Percentiles rank a stretch among this genome's conserved stretches.
phyloP scores from a whole-genome alignment of 2,888 invertebrate genomes.

The Hydriomena furcata region DNA sequence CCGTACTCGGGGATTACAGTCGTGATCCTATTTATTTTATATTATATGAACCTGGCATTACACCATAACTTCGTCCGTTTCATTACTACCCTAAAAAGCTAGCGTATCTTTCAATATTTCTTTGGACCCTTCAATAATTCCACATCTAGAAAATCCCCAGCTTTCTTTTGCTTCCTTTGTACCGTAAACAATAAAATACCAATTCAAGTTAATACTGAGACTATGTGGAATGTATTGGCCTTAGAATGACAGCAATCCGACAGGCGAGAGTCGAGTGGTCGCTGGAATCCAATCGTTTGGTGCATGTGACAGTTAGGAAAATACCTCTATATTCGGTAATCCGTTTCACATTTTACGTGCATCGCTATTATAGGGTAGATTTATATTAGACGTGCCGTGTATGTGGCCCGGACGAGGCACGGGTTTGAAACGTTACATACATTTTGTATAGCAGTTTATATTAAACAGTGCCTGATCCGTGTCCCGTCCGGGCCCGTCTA shows the following conservation, averaged over 20 bases:
- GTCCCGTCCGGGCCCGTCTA: too few relatives aligned
- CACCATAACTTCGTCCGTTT: background rate
- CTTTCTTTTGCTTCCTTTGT: conserved; percentile 18
- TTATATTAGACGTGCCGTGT: too few relatives aligned
- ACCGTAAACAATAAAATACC: conserved; percentile 38
- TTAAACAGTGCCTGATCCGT: too few relatives aligned
- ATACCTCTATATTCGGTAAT: conserved; percentile 16
- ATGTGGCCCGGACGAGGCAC: too few relatives aligned
- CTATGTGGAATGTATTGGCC: conserved; percentile 36
- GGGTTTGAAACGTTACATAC: too few relatives aligned
- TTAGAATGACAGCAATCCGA: conserved; percentile 36
- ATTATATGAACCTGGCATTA: too few relatives aligned
- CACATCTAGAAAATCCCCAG: conserved; percentile 27
- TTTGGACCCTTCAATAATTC: conserved; percentile 21
- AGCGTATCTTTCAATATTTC: conserved; percentile 16
- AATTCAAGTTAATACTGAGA: conserved; percentile 36
- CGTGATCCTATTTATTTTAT: too few relatives aligned
- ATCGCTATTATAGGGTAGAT: background rate
- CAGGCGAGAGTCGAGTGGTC: conserved; percentile 29
- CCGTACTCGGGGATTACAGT: too few relatives aligned
- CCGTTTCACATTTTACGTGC: conserved; percentile 5
- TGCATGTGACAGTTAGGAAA: conserved; percentile 33
- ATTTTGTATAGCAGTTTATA: too few relatives aligned
- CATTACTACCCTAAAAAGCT: background rate
- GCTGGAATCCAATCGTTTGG: conserved; percentile 33